phyloP scores from a whole-genome alignment of 1,140 invertebrate species.

The Drosophila bocqueti region DNA sequence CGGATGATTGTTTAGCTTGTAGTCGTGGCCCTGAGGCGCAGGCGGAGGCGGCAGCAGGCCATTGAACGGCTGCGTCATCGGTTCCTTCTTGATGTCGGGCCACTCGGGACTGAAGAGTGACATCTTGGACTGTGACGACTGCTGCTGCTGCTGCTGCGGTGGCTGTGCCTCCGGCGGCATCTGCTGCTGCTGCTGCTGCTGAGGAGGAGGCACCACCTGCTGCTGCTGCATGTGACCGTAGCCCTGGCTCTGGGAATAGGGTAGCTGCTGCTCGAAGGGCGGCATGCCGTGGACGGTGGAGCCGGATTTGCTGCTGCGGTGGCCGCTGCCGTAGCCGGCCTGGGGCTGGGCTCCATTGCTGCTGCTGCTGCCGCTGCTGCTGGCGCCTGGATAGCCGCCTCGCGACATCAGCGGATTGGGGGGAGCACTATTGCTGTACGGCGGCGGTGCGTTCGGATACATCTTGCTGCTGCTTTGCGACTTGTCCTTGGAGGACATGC shows the following conservation, averaged over 20 bases:
- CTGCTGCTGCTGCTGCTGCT: conserved; percentile 33
- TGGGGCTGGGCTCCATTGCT: conserved; percentile 30
- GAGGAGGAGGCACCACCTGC: conserved; percentile 5
- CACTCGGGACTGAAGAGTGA: conserved; percentile 83
- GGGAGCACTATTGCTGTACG: conserved; percentile 60
- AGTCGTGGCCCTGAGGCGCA: conserved; percentile 57
- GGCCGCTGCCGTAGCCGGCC: conserved; percentile 49
- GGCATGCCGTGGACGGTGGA: conserved; percentile 75
- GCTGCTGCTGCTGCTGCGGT: background rate
- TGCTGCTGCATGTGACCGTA: conserved; percentile 65
- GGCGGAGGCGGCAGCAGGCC: conserved; percentile 58
- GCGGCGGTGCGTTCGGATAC: conserved; percentile 71
- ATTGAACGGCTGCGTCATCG: conserved; percentile 55
- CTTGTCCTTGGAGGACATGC: conserved; percentile 66
- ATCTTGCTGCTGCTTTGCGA: conserved; percentile 66
- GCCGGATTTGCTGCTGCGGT: conserved; percentile 73
- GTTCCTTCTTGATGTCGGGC: conserved; percentile 72
- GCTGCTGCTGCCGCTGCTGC: conserved; percentile 46
- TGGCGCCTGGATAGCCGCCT: conserved; percentile 59
- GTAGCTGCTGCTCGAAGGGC: conserved; percentile 68
- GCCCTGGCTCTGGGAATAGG: conserved; percentile 68
- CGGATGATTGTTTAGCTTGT: conserved; percentile 67
- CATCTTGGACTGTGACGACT: conserved; percentile 50
- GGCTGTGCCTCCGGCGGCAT: conserved; percentile 25
- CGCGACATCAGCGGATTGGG: conserved; percentile 63